Conservation (phyloP, 2,113 vertebrate species). For the Clupea harengus region DNA sequence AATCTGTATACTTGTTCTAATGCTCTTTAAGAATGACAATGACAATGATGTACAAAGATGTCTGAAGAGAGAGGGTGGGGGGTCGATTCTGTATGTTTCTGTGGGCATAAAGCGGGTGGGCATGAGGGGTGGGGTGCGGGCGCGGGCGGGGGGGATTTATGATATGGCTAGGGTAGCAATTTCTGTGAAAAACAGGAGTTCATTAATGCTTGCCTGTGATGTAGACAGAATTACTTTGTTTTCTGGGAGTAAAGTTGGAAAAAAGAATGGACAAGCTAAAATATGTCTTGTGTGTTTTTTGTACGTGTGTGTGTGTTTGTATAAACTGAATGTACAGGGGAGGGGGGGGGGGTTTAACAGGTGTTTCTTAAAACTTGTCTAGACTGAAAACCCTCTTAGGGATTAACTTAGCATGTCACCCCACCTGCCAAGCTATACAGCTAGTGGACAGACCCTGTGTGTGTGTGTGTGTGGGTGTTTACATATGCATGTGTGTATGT, state of each 20-base stretch:
- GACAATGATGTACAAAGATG: slow-evolving; percentile 72
- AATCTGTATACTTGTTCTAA: slow-evolving; percentile 70
- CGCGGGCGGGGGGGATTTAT: slow-evolving; percentile 33
- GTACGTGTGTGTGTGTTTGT: slow-evolving; percentile 20
- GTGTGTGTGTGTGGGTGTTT: not conserved
- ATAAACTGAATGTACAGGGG: not conserved
- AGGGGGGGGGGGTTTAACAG: not conserved
- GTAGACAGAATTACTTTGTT: slow-evolving; percentile 74
- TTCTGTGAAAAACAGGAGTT: slow-evolving; percentile 49
- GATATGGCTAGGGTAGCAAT: slow-evolving; percentile 53
- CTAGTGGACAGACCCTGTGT: not conserved
- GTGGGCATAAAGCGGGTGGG: slow-evolving; percentile 69
- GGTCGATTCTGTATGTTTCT: slow-evolving; percentile 67
- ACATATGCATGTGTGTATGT: not conserved
- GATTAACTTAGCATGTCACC: not conserved
- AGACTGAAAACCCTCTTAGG: slow-evolving; percentile 6
- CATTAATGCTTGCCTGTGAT: slow-evolving; percentile 71
- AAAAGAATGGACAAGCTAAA: slow-evolving; percentile 49
- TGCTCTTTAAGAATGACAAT: slow-evolving; percentile 67
- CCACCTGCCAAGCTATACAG: not conserved
- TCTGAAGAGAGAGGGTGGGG: slow-evolving; percentile 54
- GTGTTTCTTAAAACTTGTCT: slow-evolving; percentile 19
- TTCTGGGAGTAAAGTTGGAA: slow-evolving; percentile 65
- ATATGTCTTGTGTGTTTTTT: slow-evolving; percentile 39
- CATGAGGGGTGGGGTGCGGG: slow-evolving; percentile 60